A percentile compares a stretch with the other conserved stretches of the same genome.
These are phyloP conservation scores for Melikaiella ostensackeni DNA, from an alignment of 2,888 invertebrate genomes.

Conservation along the genomic window DNA sequence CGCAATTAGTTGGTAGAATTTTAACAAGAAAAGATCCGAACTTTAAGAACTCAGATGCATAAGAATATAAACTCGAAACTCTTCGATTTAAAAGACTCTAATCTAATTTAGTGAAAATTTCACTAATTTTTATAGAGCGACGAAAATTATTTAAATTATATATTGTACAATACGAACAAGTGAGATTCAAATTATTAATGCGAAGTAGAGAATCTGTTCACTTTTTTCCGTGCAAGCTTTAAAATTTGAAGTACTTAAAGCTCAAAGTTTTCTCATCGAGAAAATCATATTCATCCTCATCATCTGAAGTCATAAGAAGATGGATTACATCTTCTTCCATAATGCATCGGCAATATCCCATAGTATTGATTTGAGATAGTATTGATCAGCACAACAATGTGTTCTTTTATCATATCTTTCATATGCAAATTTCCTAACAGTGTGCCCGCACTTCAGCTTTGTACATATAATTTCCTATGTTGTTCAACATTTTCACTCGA, in stretches of 20 bases:
- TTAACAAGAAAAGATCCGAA: not conserved
- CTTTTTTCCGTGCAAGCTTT: not conserved
- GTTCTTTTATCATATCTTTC: slow-evolving; percentile 20
- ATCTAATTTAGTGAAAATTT: no score
- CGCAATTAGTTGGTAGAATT: not conserved
- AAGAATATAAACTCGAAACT: no score
- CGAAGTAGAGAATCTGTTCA: no score
- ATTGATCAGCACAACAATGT: slow-evolving; percentile 23
- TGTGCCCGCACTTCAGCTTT: slow-evolving; percentile 17
- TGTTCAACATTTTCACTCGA: slow-evolving; percentile 19
- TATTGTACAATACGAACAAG: no score
- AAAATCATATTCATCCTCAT: not conserved
- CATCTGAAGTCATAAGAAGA: not conserved
- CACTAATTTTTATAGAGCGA: no score
- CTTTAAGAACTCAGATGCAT: no score
- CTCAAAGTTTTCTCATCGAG: not conserved
- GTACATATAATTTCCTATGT: not conserved
- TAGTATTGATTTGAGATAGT: slow-evolving; percentile 12
- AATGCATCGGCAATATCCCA: not conserved
- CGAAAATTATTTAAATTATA: no score
- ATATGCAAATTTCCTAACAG: slow-evolving; percentile 25
- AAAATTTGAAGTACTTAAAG: not conserved
- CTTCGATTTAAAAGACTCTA: no score
- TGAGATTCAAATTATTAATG: no score
- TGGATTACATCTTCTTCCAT: not conserved